These are phyloP conservation scores for Calosoma granatense DNA, from an alignment of 1,140 invertebrate species.

Conservation along the genomic window DNA sequence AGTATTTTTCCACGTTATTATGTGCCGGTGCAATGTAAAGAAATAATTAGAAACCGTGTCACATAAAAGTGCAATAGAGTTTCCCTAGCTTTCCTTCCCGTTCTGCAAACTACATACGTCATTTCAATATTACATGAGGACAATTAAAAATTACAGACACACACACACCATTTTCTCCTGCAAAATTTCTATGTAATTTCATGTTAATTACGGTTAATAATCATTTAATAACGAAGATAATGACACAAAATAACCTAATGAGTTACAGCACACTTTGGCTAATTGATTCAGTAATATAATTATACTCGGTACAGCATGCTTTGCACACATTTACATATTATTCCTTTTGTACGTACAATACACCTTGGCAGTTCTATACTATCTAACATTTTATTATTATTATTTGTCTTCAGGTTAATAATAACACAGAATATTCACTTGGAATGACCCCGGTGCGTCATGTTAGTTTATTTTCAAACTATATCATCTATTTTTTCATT, in stretches of 20 bases:
- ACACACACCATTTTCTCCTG: slow-evolving; percentile 3
- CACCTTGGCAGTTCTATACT: no score
- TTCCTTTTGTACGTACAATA: no score
- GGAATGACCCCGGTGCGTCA: neutral
- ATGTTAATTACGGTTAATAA: slow-evolving; percentile 6
- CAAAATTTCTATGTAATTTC: neutral
- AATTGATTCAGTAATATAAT: slow-evolving; percentile 3
- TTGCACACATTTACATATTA: no score
- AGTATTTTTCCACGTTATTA: no score
- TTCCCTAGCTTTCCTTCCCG: no score
- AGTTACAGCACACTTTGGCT: slow-evolving; percentile 1
- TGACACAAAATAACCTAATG: slow-evolving; percentile 9
- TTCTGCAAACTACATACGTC: no score
- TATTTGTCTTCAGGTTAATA: no score
- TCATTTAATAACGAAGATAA: slow-evolving; percentile 5
- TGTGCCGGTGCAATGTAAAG: no score
- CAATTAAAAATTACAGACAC: slow-evolving; percentile 2
- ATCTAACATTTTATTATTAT: no score
- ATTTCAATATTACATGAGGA: neutral
- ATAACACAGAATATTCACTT: neutral
- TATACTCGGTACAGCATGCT: no score
- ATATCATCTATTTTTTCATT: neutral
- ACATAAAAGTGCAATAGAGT: no score
- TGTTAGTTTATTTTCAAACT: neutral
- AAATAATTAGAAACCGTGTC: no score